Base-by-base conservation (phyloP, 2,113 vertebrate genomes). In the Istiophorus platypterus region DNA sequence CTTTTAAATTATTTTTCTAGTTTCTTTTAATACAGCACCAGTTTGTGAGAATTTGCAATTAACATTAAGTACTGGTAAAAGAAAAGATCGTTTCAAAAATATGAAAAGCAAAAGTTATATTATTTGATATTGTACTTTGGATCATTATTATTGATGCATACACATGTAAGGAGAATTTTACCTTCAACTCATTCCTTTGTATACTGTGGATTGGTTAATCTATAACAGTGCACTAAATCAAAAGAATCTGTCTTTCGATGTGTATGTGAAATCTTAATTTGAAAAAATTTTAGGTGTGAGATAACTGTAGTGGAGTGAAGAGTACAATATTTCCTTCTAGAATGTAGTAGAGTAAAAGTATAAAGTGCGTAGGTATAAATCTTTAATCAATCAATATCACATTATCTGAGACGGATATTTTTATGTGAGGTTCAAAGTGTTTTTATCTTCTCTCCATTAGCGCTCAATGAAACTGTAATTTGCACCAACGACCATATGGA, bases 401-500 rank as follows among this genome's bases (percentile, higher is more conserved):
- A n/a, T n/a, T n/a, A n/a, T n/a, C n/a, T n/a, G n/a, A n/a, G n/a
- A n/a, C n/a, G n/a, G n/a, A n/a, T 37, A 22, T 27, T 41, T 45
- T 24, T 71, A 0, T 42, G 3, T 45, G 47, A 24, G 18, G 31
- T 62, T 26, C 20, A 34, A 62, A n/a, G 2, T 81, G 0, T 58
- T 76, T 73, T 81, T 64, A 71, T 73, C 18, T 54, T 82, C 11
- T 70, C 79, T 63, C 64, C 39, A 7, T 31, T 41, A 96, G 94
- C 96, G 86, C 94, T 96, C 72, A 96, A 88, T 85, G 92, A 96
- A 92, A 96, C 91, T 0, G 91, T 95, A 54, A 74, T 95, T 59
- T 95, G 92, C 66, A 92, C 92, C 81, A 95, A 97, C 42, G 93
- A 95, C 79, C 89, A 91, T 52, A 95, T 93, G 90, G 93, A 95